Percentiles rank a stretch among this genome's conserved stretches.
Evolutionary conservation across 2,113 vertebrate species (phyloP).

Genomic region (Tyto alba): DNA sequence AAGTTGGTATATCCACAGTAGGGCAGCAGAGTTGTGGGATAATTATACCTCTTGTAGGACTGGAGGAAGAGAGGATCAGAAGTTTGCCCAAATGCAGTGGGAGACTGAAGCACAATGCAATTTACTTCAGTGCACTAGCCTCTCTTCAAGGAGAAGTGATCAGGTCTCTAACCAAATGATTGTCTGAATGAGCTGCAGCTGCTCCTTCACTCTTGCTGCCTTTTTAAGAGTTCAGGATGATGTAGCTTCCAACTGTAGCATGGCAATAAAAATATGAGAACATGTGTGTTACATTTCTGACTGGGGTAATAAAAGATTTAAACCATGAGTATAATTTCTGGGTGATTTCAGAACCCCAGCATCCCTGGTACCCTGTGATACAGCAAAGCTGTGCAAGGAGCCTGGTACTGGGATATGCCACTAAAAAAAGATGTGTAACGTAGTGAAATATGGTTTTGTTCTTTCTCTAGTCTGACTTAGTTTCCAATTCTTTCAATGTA

Average conservation of each 20-base stretch:
- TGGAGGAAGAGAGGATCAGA: not conserved
- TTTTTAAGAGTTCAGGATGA: not conserved
- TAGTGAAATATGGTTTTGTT: not conserved
- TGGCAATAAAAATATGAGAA: not conserved
- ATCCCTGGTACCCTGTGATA: not conserved
- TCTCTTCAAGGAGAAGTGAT: not conserved
- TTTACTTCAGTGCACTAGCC: not conserved
- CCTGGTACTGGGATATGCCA: not conserved
- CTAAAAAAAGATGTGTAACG: not conserved
- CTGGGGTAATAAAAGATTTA: not conserved
- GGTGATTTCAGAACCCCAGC: not conserved
- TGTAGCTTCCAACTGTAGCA: not conserved
- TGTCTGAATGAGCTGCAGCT: not conserved
- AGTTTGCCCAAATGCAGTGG: not conserved
- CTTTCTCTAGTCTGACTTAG: not conserved
- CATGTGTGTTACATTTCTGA: not conserved
- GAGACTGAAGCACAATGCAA: not conserved
- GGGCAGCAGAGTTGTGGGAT: not conserved
- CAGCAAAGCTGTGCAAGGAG: not conserved
- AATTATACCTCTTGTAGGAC: not conserved
- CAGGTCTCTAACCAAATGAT: not conserved
- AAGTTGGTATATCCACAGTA: not conserved
- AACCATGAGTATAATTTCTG: not conserved
- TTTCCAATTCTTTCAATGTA: conserved; percentile 1
- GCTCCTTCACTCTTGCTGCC: not conserved